These are phyloP conservation scores for Aporophyla lueneburgensis DNA, from an alignment of 2,888 invertebrate species.

Conservation along the genomic window DNA sequence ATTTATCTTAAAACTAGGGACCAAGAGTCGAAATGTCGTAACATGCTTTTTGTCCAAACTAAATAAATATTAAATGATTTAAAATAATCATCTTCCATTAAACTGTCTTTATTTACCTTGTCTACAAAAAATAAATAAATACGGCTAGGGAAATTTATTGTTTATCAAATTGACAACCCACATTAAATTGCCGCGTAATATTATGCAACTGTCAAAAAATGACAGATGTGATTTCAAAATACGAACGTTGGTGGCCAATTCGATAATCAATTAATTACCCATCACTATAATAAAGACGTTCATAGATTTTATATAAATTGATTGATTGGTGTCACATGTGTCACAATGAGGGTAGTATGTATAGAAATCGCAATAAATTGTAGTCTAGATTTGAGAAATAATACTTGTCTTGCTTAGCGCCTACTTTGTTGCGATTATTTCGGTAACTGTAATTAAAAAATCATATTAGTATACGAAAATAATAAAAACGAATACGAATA, in stretches of 20 bases:
- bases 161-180: neutral
- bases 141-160: neutral
- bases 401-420: slow-evolving; percentile 69
- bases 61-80: slow-evolving; percentile 31
- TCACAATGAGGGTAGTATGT: slow-evolving; percentile 32
- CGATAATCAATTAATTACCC: neutral
- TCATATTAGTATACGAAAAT: neutral
- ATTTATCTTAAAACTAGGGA: slow-evolving; percentile 61
- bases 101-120: slow-evolving; percentile 25
- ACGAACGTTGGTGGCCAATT: neutral
- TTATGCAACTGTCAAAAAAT: neutral
- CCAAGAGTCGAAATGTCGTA: slow-evolving; percentile 51
- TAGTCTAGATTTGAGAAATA: slow-evolving; percentile 68
- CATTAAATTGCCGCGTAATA: neutral
- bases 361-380: slow-evolving; percentile 50
- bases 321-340: slow-evolving; percentile 37
- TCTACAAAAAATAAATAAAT: slow-evolving; percentile 57
- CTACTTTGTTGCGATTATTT: slow-evolving; percentile 63
- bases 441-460: slow-evolving; percentile 65
- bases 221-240: neutral
- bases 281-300: slow-evolving; percentile 39
- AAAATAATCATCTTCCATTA: slow-evolving; percentile 29
- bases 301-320: slow-evolving; percentile 33
- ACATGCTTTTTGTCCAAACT: slow-evolving; percentile 37
- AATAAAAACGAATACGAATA: too few relatives aligned